phyloP scores from a whole-genome alignment of 2,888 invertebrate genomes.

The Drosophila emarginata region DNA sequence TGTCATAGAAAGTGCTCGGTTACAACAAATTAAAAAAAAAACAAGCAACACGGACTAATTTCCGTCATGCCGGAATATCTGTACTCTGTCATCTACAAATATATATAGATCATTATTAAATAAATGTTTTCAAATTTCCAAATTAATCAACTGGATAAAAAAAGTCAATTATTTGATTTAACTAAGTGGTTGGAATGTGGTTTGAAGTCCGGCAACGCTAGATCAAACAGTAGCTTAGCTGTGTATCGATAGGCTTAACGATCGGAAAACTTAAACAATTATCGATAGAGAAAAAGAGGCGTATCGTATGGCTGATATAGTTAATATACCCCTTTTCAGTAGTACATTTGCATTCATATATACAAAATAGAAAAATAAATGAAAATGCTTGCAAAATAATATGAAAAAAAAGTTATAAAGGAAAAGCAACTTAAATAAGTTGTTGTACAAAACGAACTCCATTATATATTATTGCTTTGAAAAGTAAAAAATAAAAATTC shows the following conservation, averaged over 20 bases:
- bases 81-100: neutral
- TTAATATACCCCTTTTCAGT: neutral
- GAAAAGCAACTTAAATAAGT: neutral
- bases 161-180: no score
- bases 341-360: neutral
- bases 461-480: neutral
- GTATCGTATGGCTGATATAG: no score
- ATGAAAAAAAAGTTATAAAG: neutral
- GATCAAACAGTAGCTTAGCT: no score
- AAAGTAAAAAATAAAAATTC: neutral
- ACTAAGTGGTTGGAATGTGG: no score
- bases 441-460: neutral
- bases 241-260: no score
- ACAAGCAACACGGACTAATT: constrained; percentile 15
- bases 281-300: no score
- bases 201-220: no score
- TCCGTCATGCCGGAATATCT: neutral
- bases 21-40: constrained; percentile 27
- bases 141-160: no score
- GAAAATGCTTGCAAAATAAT: neutral
- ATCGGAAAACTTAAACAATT: no score
- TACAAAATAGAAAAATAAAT: neutral
- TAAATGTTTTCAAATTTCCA: neutral
- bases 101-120: neutral
- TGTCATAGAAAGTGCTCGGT: constrained; percentile 28